Evolutionary conservation across 2,797 vertebrate species (phyloP).

Genomic region (Malurus splendens): DNA sequence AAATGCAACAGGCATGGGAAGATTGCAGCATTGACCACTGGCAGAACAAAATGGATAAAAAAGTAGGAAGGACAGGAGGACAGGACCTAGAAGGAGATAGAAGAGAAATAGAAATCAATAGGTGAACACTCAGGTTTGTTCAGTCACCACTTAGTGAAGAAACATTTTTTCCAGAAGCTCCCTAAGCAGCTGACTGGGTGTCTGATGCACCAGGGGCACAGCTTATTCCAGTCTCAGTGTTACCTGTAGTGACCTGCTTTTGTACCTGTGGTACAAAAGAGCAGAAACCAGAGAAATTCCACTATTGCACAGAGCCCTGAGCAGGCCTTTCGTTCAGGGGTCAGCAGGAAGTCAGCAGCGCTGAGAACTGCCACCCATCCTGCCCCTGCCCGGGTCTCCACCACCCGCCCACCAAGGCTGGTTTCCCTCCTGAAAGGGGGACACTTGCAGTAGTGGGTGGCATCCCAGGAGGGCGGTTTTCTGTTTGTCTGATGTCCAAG

Average conservation of each 20-base stretch:
- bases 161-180: background rate
- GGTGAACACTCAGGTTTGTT: background rate
- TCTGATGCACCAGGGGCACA: background rate
- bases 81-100: background rate
- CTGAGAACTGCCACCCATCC: background rate
- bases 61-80: background rate
- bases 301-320: background rate
- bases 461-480: background rate
- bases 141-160: background rate
- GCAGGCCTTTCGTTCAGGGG: rapidly evolving
- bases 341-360: rapidly evolving
- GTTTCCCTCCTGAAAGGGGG: background rate
- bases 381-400: background rate
- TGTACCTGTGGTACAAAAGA: background rate
- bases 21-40: background rate
- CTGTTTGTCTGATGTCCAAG: background rate
- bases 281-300: background rate
- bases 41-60: background rate
- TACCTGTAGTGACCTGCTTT: background rate
- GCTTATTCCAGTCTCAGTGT: background rate
- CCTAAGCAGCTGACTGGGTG: background rate
- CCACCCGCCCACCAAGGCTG: background rate
- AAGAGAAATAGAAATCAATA: background rate
- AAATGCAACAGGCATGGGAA: background rate
- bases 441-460: background rate